These are phyloP conservation scores for Apocheima hispidaria DNA, from an alignment of 2,888 invertebrate species.

Conservation along the genomic window DNA sequence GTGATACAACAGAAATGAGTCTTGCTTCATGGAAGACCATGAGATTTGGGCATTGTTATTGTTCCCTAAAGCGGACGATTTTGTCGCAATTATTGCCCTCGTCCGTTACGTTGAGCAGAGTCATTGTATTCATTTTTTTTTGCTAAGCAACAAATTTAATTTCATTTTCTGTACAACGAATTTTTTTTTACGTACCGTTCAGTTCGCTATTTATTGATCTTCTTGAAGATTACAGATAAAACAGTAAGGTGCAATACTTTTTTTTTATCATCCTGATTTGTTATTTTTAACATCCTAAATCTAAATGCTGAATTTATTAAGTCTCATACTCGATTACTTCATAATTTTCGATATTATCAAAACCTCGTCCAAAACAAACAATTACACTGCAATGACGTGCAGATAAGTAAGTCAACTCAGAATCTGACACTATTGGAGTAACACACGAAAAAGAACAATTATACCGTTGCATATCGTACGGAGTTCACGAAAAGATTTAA, in stretches of 20 bases:
- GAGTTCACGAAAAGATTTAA: slow-evolving; percentile 46
- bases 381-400: slow-evolving; percentile 23
- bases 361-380: slow-evolving; percentile 9
- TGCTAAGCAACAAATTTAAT: slow-evolving; percentile 18
- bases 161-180: not conserved
- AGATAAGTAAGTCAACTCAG: slow-evolving; percentile 24
- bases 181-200: too few relatives aligned
- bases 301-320: too few relatives aligned
- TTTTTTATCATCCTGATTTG: too few relatives aligned
- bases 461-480: slow-evolving; percentile 47
- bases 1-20: slow-evolving; percentile 50
- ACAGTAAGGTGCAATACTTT: too few relatives aligned
- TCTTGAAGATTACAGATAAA: too few relatives aligned
- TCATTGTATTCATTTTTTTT: slow-evolving; percentile 39
- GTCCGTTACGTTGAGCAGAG: slow-evolving; percentile 41
- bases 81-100: slow-evolving; percentile 48
- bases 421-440: slow-evolving; percentile 29
- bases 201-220: too few relatives aligned
- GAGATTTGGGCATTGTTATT: slow-evolving; percentile 60
- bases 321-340: too few relatives aligned
- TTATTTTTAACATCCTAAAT: too few relatives aligned
- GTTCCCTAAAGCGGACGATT: slow-evolving; percentile 52
- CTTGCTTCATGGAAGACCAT: slow-evolving; percentile 53
- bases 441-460: slow-evolving; percentile 42
- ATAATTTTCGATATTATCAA: not conserved